These are phyloP conservation scores for Clarias gariepinus DNA, from an alignment of 2,113 vertebrate species.

Conservation along the genomic window DNA sequence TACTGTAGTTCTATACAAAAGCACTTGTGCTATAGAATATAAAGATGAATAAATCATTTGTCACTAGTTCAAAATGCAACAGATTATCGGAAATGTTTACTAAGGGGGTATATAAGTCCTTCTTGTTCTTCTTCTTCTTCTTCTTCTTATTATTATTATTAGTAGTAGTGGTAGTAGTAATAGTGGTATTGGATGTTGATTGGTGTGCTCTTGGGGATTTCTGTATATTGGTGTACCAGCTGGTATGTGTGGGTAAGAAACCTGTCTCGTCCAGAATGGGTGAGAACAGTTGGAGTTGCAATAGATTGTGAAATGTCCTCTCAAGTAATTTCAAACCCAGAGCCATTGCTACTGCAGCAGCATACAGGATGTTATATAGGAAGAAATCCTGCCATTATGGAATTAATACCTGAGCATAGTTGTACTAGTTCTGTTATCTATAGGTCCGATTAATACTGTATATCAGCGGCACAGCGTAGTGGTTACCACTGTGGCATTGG, in stretches of 20 bases:
- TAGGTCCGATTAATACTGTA: not conserved
- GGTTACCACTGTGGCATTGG: too few relatives aligned
- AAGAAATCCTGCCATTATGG: not conserved
- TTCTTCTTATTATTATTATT: not conserved
- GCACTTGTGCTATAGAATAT: not conserved
- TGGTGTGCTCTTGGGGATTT: not conserved
- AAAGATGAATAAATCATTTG: not conserved
- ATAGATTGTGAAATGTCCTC: not conserved
- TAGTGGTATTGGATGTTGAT: not conserved
- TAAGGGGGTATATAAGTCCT: not conserved
- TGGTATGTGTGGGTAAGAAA: constrained; percentile 33
- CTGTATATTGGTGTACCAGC: constrained; percentile 6
- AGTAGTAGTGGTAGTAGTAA: not conserved
- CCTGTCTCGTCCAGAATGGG: constrained; percentile 11
- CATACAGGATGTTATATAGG: not conserved
- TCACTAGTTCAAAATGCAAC: not conserved
- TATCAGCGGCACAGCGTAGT: too few relatives aligned
- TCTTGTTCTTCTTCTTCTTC: not conserved
- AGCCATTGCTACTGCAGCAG: not conserved
- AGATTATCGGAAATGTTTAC: not conserved
- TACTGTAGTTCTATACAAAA: not conserved
- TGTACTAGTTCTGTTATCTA: not conserved
- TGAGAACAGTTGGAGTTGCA: constrained; percentile 26
- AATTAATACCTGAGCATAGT: not conserved
- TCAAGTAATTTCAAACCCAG: not conserved